Evolutionary conservation across 2,888 invertebrate genomes (phyloP), one percentile per base, ranked within the genome.

Genomic region (Morinoia aosen): DNA sequence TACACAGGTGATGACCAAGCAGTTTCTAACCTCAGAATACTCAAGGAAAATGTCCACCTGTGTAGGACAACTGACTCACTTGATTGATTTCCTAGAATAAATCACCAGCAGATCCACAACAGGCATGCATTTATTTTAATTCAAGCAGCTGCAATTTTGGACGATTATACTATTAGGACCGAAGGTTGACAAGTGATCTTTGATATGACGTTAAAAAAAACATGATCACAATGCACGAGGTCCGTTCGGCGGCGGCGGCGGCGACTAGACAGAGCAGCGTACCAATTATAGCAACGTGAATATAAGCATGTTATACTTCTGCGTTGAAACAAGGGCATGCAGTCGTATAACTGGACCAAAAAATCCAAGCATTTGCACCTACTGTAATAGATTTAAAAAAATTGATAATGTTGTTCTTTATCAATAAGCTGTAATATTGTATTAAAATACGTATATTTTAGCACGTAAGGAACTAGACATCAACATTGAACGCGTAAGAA

Each of bases 161-260:
- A 76, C 76, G 25, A 76, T 76, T 76, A 76, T 76, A 33, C 76
- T 76, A 76, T 76, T 76, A 76, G 76, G 76, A 76, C 76, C 76
- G 76, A 76, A 76, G 76, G 76, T 76, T 76, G 76, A 76, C 76
- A 76, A 76, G 76, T 76, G 76, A 76, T 76, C 76, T 76, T 76
- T 76, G 76, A 76, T 33, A 33, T 8, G 25, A 76, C 19, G 64
- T 76, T 76, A 5, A 61, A 61, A 76, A 76, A 76, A 76, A 76
- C 16, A 16, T 76, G 76, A 33, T 25, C 33, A 76, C 76, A 76
- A 76, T 25, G 33, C 76, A 76, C 19, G 76, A 10, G 76, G 76
- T 33, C 12, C 61, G 8, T 61, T 61, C 8, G 61, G 61, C 19
- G 61, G 61, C 12, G 33, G 76, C 76, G 76, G 25, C 14, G 5